Base-by-base conservation (phyloP, 1,140 invertebrate genomes). In the Brachionus plicatilis region DNA sequence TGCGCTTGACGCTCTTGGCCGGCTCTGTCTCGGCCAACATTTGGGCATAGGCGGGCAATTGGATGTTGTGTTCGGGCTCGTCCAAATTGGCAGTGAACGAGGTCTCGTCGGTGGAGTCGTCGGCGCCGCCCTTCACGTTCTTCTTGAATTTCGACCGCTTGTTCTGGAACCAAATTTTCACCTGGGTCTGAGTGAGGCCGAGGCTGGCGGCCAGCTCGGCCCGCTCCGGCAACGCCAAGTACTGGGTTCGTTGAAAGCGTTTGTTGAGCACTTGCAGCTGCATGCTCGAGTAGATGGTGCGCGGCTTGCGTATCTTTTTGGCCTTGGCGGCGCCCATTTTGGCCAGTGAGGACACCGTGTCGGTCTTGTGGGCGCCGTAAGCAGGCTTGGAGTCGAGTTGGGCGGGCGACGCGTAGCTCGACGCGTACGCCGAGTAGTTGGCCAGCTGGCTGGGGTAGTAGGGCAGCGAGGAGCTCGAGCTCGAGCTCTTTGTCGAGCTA, bases 161-260 rank as follows among this genome's bases (percentile, higher is more conserved):
- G 89, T 98, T 98, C 91, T 98, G 96, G 92, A 97, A 97, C 96
- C 95, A 97, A 88, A 97, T 98, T 92, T 97, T 98, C 87, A 97
- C 95, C 94, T 98, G 96, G 86, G 96, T 98, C 91, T 98, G 96
- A 87, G 96, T 96, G 83, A 98, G 92, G 86, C 95, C 95, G 87
- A 98, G 92, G 89, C 86, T 87, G 82, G 95, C 95, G 27, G 96
- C 96, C 82, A 98, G 91, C 90, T 98, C 96, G 0, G 96, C 96
- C 89, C 96, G 91, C 91, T 98, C 96, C 12, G 96, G 96, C 87
- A 98, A 91, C 53, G 96, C 96, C 86, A 98, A 92, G 91, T 98
- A 98, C 91, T 97, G 96, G 86, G 95, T 97, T 88, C 95, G 91
- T 91, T 96, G 95, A 91, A 98, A 98, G 90, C 95, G 85, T 76